Percentiles rank a stretch among this genome's conserved stretches.
Conservation (phyloP, 2,888 invertebrate genomes). For the Drosophila subsilvestris region DNA sequence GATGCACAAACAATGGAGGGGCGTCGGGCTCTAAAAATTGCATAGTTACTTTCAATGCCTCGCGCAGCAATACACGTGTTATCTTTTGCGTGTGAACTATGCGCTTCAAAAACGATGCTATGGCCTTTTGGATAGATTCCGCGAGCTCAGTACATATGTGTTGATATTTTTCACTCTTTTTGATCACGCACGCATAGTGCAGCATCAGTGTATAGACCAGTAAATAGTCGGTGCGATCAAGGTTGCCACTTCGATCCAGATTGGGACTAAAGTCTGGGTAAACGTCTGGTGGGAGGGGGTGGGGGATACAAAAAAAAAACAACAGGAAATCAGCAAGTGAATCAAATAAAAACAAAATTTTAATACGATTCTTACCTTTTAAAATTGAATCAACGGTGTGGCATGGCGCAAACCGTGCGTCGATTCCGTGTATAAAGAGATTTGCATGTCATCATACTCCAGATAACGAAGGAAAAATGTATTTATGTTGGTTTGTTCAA, state of each 20-base stretch:
- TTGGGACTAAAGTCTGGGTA: conserved; percentile 77
- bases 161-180: conserved; percentile 76
- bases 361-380: background rate
- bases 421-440: background rate
- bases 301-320: background rate
- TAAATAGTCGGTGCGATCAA: conserved; percentile 77
- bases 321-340: background rate
- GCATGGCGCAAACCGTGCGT: too few relatives aligned
- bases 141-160: conserved; percentile 78
- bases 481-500: background rate
- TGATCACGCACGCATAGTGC: conserved; percentile 82
- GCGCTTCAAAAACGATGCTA: conserved; percentile 77
- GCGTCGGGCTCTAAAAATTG: too few relatives aligned
- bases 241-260: conserved; percentile 63
- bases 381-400: background rate
- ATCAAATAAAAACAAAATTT: background rate
- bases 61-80: conserved; percentile 66
- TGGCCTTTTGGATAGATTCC: conserved; percentile 68
- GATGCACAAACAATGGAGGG: conserved; percentile 17
- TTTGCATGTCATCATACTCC: background rate
- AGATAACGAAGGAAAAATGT: background rate
- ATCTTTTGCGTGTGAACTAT: conserved; percentile 61
- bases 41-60: conserved; percentile 62
- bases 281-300: background rate
- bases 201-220: conserved; percentile 82